Evolutionary conservation across 2,797 vertebrate genomes (phyloP).

Genomic region (Oceanodroma leucorhoa): DNA sequence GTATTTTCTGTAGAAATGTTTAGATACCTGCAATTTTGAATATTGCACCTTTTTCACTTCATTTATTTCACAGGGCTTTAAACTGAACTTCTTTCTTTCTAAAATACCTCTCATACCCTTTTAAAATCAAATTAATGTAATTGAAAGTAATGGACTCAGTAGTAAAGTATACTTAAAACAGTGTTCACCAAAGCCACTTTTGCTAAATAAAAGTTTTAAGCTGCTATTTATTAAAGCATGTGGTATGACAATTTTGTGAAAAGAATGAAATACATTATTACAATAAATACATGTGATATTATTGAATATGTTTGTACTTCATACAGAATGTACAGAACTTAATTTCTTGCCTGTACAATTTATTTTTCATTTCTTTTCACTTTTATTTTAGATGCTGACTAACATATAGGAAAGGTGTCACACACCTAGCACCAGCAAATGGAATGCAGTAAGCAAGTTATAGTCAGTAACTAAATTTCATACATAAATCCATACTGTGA

Average conservation of each 20-base stretch:
- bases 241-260: not conserved
- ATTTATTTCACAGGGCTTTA: not conserved
- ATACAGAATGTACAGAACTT: not conserved
- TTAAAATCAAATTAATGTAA: not conserved
- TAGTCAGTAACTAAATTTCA: not conserved
- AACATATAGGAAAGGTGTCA: not conserved
- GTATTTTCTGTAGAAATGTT: not conserved
- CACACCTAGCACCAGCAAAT: not conserved
- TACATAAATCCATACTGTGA: not conserved
- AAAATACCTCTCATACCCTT: not conserved
- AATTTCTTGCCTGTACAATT: not conserved
- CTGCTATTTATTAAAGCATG: not conserved
- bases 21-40: not conserved
- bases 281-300: not conserved
- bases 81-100: not conserved
- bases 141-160: not conserved
- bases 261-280: not conserved
- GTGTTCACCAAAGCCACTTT: not conserved
- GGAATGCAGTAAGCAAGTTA: not conserved
- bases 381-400: not conserved
- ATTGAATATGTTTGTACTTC: not conserved
- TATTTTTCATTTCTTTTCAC: not conserved
- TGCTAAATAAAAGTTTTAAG: not conserved
- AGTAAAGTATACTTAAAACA: not conserved
- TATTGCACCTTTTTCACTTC: not conserved